A percentile compares a stretch with the other conserved stretches of the same genome.
Conservation (phyloP, 2,888 invertebrate species). For the Galerucella pusilla region DNA sequence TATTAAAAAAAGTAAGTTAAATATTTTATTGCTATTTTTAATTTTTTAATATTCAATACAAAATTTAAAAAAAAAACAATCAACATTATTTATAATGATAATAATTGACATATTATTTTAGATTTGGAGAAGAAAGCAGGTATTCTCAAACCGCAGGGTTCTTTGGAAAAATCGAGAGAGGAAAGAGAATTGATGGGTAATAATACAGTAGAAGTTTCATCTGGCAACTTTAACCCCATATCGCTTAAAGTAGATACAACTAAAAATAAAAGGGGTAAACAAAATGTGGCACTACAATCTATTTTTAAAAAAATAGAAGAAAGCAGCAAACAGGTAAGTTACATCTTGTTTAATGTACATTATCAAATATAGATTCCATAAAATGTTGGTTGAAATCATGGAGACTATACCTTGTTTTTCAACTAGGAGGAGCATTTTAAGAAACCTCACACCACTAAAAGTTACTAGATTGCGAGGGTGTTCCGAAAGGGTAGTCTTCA, state of each 20-base stretch:
- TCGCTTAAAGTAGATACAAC: slow-evolving; percentile 46
- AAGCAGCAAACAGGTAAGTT: slow-evolving; percentile 71
- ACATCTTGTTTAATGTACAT: slow-evolving; percentile 10
- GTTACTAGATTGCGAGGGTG: too few relatives aligned
- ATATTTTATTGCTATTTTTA: background rate
- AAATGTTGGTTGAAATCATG: too few relatives aligned
- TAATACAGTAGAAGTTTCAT: slow-evolving; percentile 20
- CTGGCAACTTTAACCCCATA: slow-evolving; percentile 18
- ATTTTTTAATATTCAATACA: background rate
- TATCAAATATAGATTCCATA: background rate
- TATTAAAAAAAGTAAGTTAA: slow-evolving; percentile 51
- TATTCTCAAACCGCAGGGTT: slow-evolving; percentile 79
- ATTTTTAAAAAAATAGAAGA: slow-evolving; percentile 79
- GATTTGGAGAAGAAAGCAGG: slow-evolving; percentile 65
- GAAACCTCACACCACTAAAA: too few relatives aligned
- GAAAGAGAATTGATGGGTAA: slow-evolving; percentile 67
- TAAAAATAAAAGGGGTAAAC: slow-evolving; percentile 68
- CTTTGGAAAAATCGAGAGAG: slow-evolving; percentile 74
- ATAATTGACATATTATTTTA: slow-evolving; percentile 13
- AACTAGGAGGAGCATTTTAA: too few relatives aligned
- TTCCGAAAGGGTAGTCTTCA: too few relatives aligned
- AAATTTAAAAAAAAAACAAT: background rate
- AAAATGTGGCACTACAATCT: slow-evolving; percentile 85
- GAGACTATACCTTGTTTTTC: too few relatives aligned
- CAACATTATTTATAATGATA: too few relatives aligned